A percentile compares a stretch with the other conserved stretches of the same genome.
Evolutionary conservation across 1,140 invertebrate species (phyloP).

Genomic region (Lordiphosa stackelbergi): DNA sequence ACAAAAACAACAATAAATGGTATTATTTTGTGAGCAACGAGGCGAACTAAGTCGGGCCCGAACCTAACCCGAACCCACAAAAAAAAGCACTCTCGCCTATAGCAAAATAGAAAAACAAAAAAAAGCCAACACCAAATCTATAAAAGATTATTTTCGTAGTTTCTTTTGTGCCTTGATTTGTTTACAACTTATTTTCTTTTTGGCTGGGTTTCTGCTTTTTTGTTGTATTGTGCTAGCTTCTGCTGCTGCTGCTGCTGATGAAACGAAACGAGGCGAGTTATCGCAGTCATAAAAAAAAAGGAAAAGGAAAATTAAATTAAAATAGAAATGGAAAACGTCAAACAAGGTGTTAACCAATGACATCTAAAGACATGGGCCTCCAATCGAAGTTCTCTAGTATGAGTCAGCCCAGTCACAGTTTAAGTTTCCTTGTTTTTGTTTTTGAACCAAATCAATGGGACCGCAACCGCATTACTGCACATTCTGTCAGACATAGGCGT

Average conservation of each 20-base stretch:
- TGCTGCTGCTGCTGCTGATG: conserved; percentile 5
- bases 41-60: conserved; percentile 48
- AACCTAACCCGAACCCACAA: conserved; percentile 20
- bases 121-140: conserved; percentile 49
- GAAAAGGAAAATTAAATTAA: conserved; percentile 43
- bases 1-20: conserved; percentile 33
- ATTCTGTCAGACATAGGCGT: conserved; percentile 3
- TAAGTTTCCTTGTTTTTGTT: too few relatives aligned
- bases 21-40: conserved; percentile 48
- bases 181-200: conserved; percentile 74
- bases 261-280: conserved; percentile 42
- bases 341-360: conserved; percentile 12
- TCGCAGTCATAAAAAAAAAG: conserved; percentile 53
- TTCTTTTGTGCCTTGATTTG: conserved; percentile 73
- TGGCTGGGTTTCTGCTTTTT: conserved; percentile 41
- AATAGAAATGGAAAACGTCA: conserved; percentile 55
- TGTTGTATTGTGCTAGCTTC: conserved; percentile 11
- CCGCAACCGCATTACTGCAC: neutral
- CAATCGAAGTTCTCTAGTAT: too few relatives aligned
- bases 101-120: conserved; percentile 12
- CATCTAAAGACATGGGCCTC: too few relatives aligned
- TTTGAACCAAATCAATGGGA: too few relatives aligned
- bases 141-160: conserved; percentile 75
- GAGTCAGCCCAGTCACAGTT: too few relatives aligned
- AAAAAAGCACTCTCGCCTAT: conserved; percentile 4